Percentiles rank a stretch among this genome's conserved stretches.
phyloP scores from a whole-genome alignment of 2,888 invertebrate species.

The Apamea sordens region DNA sequence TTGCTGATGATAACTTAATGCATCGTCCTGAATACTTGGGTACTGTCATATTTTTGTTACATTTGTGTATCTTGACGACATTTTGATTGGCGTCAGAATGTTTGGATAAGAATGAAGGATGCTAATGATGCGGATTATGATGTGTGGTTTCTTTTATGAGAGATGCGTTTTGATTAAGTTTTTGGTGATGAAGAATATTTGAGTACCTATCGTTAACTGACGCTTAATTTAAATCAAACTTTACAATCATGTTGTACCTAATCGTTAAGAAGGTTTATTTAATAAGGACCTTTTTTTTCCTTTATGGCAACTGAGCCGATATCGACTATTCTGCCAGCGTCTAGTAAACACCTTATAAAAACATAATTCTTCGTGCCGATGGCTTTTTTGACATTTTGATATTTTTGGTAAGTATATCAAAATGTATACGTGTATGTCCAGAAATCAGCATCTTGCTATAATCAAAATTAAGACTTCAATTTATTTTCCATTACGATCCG shows the following conservation, averaged over 20 bases:
- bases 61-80: constrained; percentile 38
- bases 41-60: constrained; percentile 40
- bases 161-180: neutral
- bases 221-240: neutral
- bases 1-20: constrained; percentile 60
- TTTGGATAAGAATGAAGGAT: constrained; percentile 35
- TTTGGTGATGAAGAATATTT: neutral
- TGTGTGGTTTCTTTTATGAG: constrained; percentile 24
- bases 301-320: too few species aligned
- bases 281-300: neutral
- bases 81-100: constrained; percentile 38
- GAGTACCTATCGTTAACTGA: neutral
- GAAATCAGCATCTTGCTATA: neutral
- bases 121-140: constrained; percentile 28
- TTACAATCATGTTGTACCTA: neutral
- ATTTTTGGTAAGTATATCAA: too few species aligned
- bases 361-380: neutral
- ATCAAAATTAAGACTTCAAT: neutral
- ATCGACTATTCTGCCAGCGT: too few species aligned
- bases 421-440: too few species aligned
- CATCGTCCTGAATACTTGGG: constrained; percentile 46
- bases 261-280: neutral
- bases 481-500: neutral
- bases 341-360: neutral
- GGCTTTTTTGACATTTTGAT: neutral